These are phyloP conservation scores for Poeciliopsis infans DNA, from an alignment of 2,797 vertebrate genomes.

Conservation along the genomic window DNA sequence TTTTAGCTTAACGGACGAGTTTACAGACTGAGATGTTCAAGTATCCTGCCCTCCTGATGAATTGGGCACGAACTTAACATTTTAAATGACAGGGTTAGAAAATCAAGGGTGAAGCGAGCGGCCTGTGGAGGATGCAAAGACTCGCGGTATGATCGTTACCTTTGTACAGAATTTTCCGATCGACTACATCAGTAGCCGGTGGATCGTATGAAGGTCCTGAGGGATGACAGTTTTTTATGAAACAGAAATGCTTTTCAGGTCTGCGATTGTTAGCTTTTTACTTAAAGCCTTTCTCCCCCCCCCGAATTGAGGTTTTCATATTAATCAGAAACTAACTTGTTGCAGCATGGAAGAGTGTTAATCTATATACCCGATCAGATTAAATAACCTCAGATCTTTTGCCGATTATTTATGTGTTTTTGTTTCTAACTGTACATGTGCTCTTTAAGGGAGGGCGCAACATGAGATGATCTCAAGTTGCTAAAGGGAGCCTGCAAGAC, in stretches of 20 bases:
- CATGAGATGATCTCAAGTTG: conserved; percentile 59
- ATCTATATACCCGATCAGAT: conserved; percentile 52
- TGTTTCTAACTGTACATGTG: conserved; percentile 76
- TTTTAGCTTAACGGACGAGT: conserved; percentile 28
- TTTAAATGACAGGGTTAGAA: neutral
- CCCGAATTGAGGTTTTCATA: conserved; percentile 54
- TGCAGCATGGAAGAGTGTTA: conserved; percentile 55
- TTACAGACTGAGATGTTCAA: conserved; percentile 48
- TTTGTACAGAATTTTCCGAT: conserved; percentile 74
- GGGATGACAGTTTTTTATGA: conserved; percentile 34
- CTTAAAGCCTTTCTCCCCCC: conserved; percentile 38
- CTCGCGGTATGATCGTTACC: conserved; percentile 54
- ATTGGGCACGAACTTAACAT: conserved; percentile 15
- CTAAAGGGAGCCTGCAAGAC: conserved; percentile 82
- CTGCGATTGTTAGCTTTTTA: conserved; percentile 56
- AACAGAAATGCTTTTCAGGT: conserved; percentile 58
- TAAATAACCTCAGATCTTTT: conserved; percentile 54
- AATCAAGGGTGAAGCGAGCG: neutral
- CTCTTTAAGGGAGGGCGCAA: conserved; percentile 47
- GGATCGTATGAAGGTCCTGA: conserved; percentile 58
- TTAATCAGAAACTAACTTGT: conserved; percentile 72
- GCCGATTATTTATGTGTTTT: conserved; percentile 81
- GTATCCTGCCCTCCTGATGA: conserved; percentile 24
- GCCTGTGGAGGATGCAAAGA: conserved; percentile 21
- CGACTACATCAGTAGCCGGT: conserved; percentile 51